phyloP scores from a whole-genome alignment of 2,888 invertebrate genomes.

The Aleiodes leptofemur region DNA sequence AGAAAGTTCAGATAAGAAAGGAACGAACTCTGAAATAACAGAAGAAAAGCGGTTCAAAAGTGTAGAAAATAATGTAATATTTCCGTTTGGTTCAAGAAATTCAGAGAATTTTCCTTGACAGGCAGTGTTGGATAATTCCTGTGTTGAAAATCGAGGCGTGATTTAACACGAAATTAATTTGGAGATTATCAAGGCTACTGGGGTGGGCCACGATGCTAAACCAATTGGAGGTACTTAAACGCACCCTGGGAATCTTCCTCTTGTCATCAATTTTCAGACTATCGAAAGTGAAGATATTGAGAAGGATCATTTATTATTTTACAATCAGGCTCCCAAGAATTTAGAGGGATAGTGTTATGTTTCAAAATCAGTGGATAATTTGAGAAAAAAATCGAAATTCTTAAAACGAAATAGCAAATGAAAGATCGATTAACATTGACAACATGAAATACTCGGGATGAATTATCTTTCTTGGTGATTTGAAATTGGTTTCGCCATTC shows the following conservation, averaged over 20 bases:
- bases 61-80: background rate
- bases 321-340: background rate
- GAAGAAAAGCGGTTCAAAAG: background rate
- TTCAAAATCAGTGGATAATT: too few species aligned
- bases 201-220: constrained; percentile 10
- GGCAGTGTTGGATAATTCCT: constrained; percentile 1
- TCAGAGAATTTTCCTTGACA: constrained; percentile 14
- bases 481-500: too few species aligned
- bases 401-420: too few species aligned
- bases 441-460: too few species aligned
- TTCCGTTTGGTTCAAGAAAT: constrained; percentile 18
- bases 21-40: background rate
- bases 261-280: constrained; percentile 38
- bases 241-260: constrained; percentile 22
- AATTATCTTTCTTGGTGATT: too few species aligned
- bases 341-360: background rate
- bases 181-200: constrained; percentile 42
- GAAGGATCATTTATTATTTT: constrained; percentile 28
- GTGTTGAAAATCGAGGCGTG: constrained; percentile 25
- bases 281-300: constrained; percentile 1
- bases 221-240: constrained; percentile 38
- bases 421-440: too few species aligned
- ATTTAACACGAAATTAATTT: constrained; percentile 46
- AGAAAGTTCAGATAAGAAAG: constrained; percentile 18
- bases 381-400: too few species aligned